phyloP scores from a whole-genome alignment of 2,113 vertebrate genomes.

The Ophiodon elongatus region DNA sequence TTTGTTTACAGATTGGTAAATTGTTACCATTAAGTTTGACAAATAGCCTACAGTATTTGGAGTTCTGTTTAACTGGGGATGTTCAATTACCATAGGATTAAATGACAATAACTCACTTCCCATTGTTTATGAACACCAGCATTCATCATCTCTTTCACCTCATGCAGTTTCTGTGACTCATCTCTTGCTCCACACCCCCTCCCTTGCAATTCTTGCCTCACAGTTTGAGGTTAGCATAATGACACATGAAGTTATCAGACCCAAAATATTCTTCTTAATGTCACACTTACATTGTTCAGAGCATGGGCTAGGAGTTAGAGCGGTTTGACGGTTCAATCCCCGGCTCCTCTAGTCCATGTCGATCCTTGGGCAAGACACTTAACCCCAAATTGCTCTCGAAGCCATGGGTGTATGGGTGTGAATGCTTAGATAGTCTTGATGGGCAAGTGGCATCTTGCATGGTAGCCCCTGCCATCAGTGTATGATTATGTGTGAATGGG shows the following conservation, averaged over 20 bases:
- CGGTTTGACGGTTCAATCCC: neutral
- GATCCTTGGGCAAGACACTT: too few species aligned
- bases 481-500: neutral
- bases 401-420: too few species aligned
- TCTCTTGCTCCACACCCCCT: neutral
- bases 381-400: too few species aligned
- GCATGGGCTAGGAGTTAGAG: neutral
- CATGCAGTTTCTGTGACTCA: neutral
- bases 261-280: neutral
- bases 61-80: neutral
- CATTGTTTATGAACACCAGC: neutral
- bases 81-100: neutral
- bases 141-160: neutral
- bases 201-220: neutral
- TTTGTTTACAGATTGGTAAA: neutral
- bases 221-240: neutral
- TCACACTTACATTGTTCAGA: neutral
- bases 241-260: neutral
- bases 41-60: neutral
- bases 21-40: neutral
- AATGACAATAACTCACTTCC: neutral
- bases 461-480: neutral
- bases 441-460: too few species aligned
- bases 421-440: neutral
- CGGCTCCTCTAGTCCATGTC: too few species aligned